Evolutionary conservation across 2,888 invertebrate genomes (phyloP).

Genomic region (Andrena camellia): DNA sequence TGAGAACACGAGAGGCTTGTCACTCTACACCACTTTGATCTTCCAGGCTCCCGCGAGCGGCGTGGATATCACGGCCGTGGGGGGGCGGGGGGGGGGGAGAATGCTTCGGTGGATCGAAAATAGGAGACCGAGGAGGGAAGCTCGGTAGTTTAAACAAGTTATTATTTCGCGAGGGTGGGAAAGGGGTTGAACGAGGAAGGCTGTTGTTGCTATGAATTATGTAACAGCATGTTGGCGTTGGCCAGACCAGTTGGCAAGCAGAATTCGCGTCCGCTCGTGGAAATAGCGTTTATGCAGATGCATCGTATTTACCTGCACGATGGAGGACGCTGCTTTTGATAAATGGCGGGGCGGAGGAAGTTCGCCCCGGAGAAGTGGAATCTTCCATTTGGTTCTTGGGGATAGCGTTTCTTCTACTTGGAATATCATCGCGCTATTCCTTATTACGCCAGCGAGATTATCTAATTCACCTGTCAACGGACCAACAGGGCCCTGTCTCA

Average conservation of each 20-base stretch:
- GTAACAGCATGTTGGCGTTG: slow-evolving; percentile 34
- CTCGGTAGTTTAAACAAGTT: slow-evolving; percentile 25
- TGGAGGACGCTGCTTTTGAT: slow-evolving; percentile 16
- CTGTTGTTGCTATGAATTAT: slow-evolving; percentile 47
- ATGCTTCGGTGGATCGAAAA: slow-evolving; percentile 1
- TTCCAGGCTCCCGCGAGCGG: no score
- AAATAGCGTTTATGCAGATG: slow-evolving; percentile 30
- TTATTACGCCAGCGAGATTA: neutral
- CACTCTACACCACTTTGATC: no score
- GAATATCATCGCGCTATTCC: neutral
- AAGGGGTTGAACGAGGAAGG: slow-evolving; percentile 21
- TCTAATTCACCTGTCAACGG: neutral
- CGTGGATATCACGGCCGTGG: no score
- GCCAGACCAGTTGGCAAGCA: slow-evolving; percentile 28
- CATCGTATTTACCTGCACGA: slow-evolving; percentile 12
- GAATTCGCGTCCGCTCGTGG: slow-evolving; percentile 48
- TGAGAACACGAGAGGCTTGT: neutral
- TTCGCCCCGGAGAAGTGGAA: slow-evolving; percentile 3
- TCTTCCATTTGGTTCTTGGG: slow-evolving; percentile 11
- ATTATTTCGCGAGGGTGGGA: slow-evolving; percentile 24
- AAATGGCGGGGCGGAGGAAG: slow-evolving; percentile 2
- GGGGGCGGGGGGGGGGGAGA: no score
- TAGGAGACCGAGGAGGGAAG: neutral
- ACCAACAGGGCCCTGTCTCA: slow-evolving; percentile 1
- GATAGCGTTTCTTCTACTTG: neutral